Conservation (phyloP, 2,113 vertebrate species). For the Okapia johnstoni region DNA sequence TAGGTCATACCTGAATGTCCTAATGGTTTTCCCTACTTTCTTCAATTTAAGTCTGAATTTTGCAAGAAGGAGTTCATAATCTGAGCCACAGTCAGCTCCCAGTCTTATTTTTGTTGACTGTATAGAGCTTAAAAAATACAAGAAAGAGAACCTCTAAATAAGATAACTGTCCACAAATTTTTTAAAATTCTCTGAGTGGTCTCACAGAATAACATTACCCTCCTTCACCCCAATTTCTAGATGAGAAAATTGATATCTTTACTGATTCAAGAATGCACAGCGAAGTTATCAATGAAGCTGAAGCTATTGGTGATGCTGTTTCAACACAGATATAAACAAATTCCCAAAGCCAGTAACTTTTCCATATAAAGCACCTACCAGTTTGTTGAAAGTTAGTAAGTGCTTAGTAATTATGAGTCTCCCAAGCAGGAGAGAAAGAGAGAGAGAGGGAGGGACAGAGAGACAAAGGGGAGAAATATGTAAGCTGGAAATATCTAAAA, state of each 20-base stretch:
- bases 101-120: not conserved
- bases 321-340: not conserved
- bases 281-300: not conserved
- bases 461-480: not conserved
- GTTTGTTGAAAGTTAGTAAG: not conserved
- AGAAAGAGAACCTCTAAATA: not conserved
- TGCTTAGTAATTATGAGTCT: not conserved
- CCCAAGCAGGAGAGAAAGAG: not conserved
- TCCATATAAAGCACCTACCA: not conserved
- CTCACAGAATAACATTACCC: not conserved
- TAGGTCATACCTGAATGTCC: not conserved
- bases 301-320: not conserved
- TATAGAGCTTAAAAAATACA: not conserved
- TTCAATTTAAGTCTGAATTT: not conserved
- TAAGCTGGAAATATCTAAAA: not conserved
- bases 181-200: not conserved
- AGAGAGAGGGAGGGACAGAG: not conserved
- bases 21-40: not conserved
- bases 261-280: not conserved
- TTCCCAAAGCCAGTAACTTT: not conserved
- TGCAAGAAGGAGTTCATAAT: not conserved
- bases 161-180: not conserved
- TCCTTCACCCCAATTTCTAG: not conserved
- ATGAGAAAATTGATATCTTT: not conserved
- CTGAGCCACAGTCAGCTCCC: not conserved